phyloP scores from a whole-genome alignment of 2,797 vertebrate genomes.

The Rachycentron canadum region DNA sequence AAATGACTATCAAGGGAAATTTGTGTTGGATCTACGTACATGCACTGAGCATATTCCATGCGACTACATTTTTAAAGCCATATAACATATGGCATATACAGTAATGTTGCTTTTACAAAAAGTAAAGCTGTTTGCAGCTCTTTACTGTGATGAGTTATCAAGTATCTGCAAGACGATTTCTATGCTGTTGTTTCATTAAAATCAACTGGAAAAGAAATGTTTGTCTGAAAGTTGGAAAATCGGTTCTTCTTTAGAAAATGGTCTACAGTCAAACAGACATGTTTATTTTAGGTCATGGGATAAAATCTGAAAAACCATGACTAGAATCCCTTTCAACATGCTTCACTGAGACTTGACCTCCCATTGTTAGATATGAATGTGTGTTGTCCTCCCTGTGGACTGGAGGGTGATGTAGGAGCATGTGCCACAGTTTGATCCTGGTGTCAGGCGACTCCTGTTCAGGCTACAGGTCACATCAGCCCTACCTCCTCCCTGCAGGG shows the following conservation, averaged over 20 bases:
- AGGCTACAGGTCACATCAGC: constrained; percentile 65
- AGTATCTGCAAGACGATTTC: constrained; percentile 1
- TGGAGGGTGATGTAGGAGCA: constrained; percentile 51
- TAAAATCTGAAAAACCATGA: not conserved
- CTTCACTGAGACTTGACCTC: not conserved
- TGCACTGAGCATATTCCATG: not conserved
- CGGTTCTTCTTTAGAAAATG: not conserved
- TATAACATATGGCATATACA: not conserved
- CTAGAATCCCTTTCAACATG: not conserved
- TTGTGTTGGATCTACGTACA: not conserved
- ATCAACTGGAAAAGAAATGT: not conserved
- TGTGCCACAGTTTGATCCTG: constrained; percentile 70
- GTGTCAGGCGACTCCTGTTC: constrained; percentile 69
- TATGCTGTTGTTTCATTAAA: too few relatives aligned
- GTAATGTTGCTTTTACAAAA: not conserved
- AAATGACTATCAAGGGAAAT: constrained; percentile 9
- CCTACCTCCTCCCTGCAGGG: constrained; percentile 57
- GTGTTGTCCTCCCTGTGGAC: constrained; percentile 44
- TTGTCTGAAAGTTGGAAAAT: not conserved
- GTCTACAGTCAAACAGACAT: not conserved
- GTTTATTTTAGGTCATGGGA: not conserved
- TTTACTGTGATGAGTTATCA: not conserved
- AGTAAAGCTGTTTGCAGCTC: not conserved
- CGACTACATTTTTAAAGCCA: not conserved
- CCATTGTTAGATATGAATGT: constrained; percentile 51